These are phyloP conservation scores for Stomatorhinus ivindoensis DNA, from an alignment of 2,113 vertebrate genomes.

Conservation along the genomic window DNA sequence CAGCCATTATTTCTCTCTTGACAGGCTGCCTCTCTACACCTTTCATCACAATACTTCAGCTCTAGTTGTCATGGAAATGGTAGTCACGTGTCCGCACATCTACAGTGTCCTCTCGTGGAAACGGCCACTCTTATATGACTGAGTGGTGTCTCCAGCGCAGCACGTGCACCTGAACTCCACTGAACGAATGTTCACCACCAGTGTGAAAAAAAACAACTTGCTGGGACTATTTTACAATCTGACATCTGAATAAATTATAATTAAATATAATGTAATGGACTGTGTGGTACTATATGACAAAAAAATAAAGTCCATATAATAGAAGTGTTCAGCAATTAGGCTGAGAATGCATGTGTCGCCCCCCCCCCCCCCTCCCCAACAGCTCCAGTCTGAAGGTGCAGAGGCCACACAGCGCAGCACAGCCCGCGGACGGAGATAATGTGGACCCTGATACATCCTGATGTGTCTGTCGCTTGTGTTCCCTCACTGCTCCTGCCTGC, in stretches of 20 bases:
- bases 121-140: neutral
- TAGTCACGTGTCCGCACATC: neutral
- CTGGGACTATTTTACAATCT: neutral
- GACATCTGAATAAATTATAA: neutral
- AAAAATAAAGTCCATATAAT: neutral
- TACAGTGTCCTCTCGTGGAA: neutral
- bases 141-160: neutral
- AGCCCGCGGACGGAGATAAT: neutral
- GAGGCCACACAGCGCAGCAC: neutral
- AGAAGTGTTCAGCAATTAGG: neutral
- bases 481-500: neutral
- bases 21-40: neutral
- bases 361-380: no score
- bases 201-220: neutral
- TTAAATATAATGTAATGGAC: neutral
- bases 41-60: neutral
- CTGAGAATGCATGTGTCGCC: no score
- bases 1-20: neutral
- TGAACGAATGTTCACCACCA: neutral
- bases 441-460: neutral
- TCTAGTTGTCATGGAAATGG: conserved; percentile 1
- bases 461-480: neutral
- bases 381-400: neutral
- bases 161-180: neutral
- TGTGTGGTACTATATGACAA: neutral